These are phyloP conservation scores for Synodontis membranacea DNA, from an alignment of 2,113 vertebrate species.

Conservation along the genomic window DNA sequence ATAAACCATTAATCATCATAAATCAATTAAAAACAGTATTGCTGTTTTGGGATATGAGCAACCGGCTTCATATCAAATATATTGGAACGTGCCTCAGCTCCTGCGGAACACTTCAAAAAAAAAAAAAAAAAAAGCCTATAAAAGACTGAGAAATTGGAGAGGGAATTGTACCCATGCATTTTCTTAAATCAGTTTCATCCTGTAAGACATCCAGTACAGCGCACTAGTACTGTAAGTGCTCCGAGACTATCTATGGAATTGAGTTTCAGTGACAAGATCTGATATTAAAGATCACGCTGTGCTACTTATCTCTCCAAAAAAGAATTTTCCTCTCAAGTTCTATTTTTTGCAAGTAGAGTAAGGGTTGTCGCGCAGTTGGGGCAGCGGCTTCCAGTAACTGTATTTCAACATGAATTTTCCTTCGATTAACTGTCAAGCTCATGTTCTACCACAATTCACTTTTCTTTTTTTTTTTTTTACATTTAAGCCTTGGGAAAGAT, in stretches of 20 bases:
- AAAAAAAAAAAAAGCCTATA: not conserved
- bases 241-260: not conserved
- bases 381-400: constrained; percentile 10
- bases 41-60: not conserved
- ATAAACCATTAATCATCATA: constrained; percentile 34
- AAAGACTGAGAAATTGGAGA: constrained; percentile 22
- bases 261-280: not conserved
- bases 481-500: not conserved
- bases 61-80: constrained; percentile 7
- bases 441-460: not conserved
- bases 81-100: not conserved
- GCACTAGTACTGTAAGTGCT: not conserved
- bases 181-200: constrained; percentile 5
- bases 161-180: constrained; percentile 34
- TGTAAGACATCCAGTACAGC: not conserved
- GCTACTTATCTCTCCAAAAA: constrained; percentile 15
- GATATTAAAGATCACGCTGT: constrained; percentile 19
- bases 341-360: constrained; percentile 3
- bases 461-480: too few species aligned
- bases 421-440: not conserved
- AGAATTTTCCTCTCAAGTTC: not conserved
- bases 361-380: not conserved
- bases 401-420: not conserved
- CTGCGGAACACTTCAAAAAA: not conserved
- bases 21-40: constrained; percentile 26